Evolutionary conservation across 2,888 invertebrate genomes (phyloP).

Genomic region (Papilio elwesi): DNA sequence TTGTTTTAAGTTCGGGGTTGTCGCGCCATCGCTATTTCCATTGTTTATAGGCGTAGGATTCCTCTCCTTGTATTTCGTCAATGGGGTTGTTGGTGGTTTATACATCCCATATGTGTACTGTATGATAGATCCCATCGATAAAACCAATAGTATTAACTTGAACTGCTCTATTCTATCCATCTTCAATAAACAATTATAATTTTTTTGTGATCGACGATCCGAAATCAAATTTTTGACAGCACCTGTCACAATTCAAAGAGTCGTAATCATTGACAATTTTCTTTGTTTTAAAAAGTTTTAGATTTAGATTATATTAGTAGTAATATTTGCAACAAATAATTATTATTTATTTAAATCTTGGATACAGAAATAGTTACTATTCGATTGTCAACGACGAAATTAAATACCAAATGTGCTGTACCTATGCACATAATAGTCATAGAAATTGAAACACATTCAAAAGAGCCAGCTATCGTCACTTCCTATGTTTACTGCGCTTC

Average conservation of each 20-base stretch:
- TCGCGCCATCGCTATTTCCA: conserved; percentile 53
- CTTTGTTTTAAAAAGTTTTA: too few species aligned
- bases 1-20: conserved; percentile 15
- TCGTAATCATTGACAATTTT: conserved; percentile 1
- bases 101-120: conserved; percentile 67
- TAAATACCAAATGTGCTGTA: neutral
- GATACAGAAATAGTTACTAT: neutral
- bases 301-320: too few species aligned
- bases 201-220: conserved; percentile 32
- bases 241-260: neutral
- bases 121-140: conserved; percentile 64
- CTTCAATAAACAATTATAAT: conserved; percentile 47
- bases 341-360: too few species aligned
- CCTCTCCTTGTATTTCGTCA: conserved; percentile 37
- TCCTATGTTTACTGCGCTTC: neutral
- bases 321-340: too few species aligned
- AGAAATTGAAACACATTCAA: too few species aligned
- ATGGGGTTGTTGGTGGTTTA: conserved; percentile 46
- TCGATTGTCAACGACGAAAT: too few species aligned
- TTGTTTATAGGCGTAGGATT: conserved; percentile 42
- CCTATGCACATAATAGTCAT: too few species aligned
- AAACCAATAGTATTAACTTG: conserved; percentile 60
- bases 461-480: neutral
- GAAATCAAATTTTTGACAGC: conserved; percentile 5
- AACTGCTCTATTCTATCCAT: conserved; percentile 69